A percentile compares a stretch with the other conserved stretches of the same genome.
These are phyloP conservation scores for Chrysolina americana DNA, from an alignment of 2,888 invertebrate genomes.

Conservation along the genomic window DNA sequence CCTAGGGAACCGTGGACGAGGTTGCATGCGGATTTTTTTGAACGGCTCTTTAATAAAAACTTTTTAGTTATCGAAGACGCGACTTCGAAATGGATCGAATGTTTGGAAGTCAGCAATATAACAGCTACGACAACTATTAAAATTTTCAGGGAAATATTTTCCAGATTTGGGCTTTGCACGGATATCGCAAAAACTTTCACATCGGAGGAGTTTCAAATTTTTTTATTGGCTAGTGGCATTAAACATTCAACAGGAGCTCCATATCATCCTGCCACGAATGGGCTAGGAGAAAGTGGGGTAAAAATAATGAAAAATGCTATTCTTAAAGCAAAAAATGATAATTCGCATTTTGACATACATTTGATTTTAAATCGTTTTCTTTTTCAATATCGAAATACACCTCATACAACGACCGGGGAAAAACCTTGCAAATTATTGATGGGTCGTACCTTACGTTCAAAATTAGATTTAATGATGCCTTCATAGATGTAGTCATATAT, in stretches of 20 bases:
- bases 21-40: constrained; percentile 18
- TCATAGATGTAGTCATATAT: neutral
- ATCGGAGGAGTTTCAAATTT: neutral
- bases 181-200: neutral
- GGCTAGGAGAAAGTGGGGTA: no score
- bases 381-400: no score
- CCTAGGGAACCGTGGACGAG: constrained; percentile 26
- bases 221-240: no score
- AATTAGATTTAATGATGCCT: neutral
- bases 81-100: constrained; percentile 31
- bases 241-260: no score
- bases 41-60: neutral
- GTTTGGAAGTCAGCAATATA: constrained; percentile 17
- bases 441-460: neutral
- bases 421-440: no score
- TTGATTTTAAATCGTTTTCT: no score
- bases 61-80: constrained; percentile 22
- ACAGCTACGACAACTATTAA: constrained; percentile 19
- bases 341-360: no score
- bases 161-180: neutral
- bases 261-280: no score
- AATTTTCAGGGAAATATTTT: constrained; percentile 15
- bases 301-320: no score
- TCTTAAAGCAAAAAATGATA: no score
- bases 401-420: no score